Base-by-base conservation (phyloP, 2,113 vertebrate genomes). In the Sakesphorus luctuosus region DNA sequence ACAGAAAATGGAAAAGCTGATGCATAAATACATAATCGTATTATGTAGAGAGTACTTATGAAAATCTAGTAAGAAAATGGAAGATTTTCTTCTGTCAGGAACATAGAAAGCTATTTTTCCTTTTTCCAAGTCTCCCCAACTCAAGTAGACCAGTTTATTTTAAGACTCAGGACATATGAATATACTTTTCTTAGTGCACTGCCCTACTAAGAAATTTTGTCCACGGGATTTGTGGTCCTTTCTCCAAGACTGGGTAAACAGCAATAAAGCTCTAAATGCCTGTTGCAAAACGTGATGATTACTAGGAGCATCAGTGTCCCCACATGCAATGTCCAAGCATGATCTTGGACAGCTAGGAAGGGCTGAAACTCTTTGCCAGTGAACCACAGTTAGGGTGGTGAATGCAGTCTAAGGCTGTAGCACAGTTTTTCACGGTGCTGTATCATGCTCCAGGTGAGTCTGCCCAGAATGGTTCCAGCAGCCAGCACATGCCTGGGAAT, bases 1-100 rank as follows among this genome's bases (percentile, higher is more conserved):
- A 88, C 35, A 84, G 26, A 90, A 94, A 74, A 56, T 52, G 10
- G 63, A 56, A 84, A 94, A 95, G 49, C 24, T 90, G 62, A 69
- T 86, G 74, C 52, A 59, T 44, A 89, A 94, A 87, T 66, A 71
- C 17, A 26, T 59, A 74, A 73, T 28, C 1, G 0, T 61, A 29
- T 53, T 77, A 58, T 35, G 26, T 17, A 75, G 53, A 59, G 3
- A 36, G 12, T n/a, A 62, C 5, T 36, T 31, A 65, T 33, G 9
- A 75, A 91, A 83, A 84, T 35, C n/a, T 69, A 71, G 26, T 8
- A 50, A 47, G 26, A 80, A 96, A 90, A 76, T 20, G 3, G 33
- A 58, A 67, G 5, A 53, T 62, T 36, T 78, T 71, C 21, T 72
- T 72, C 43, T n/a, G 4, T 17, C 67, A 69, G 40, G n/a, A 74